Evolutionary conservation across 2,113 vertebrate species (phyloP), one percentile per base, ranked within the genome.

Genomic region (Platycercus adscitus): DNA sequence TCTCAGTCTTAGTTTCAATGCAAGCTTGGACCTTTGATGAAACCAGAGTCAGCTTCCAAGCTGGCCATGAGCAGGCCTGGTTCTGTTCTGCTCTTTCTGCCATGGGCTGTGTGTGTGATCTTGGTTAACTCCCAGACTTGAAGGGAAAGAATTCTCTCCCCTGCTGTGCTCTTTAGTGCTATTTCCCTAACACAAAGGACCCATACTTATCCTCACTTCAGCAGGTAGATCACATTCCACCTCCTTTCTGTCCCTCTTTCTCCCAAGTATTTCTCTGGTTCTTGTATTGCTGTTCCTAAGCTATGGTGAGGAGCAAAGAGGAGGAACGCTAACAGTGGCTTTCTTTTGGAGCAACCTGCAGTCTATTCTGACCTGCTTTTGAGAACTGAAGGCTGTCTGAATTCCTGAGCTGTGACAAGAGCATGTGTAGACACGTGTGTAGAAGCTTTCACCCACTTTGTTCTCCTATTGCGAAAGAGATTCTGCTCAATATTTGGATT

Each of bases 361-460:
- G 41, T 89, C 83, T 92, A 78, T 95, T 84, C 86, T 92, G 81
- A 92, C 89, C 81, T 95, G 70, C 87, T 95, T 81, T 92, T 82
- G 72, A 68, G 65, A 89, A 53, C 11, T 91, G 86, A 94, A 87
- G 79, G 87, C 69, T 91, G 47, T 84, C 56, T 84, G 94, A 95
- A 95, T 95, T 95, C 96, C 93, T 95, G 91, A 95, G 44, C 84
- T 92, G 70, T 87, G 88, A 91, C 95, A 93, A 81, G 20, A 91
- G 61, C 89, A 2, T 95, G 94, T 92, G 66, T 71, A 61, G 92
- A 93, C 91, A 81, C 0, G 73, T 65, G 84, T 85, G 41, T 85
- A 61, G 43, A 94, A 83, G 43, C 93, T 93, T 95, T 92, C 78
- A 87, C 65, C 58, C 81, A 70, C n/a, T 79, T 87, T 86, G 61